Percentiles rank a stretch among this genome's conserved stretches.
Conservation (phyloP, 2,888 invertebrate genomes). For the Eupithecia abbreviata region DNA sequence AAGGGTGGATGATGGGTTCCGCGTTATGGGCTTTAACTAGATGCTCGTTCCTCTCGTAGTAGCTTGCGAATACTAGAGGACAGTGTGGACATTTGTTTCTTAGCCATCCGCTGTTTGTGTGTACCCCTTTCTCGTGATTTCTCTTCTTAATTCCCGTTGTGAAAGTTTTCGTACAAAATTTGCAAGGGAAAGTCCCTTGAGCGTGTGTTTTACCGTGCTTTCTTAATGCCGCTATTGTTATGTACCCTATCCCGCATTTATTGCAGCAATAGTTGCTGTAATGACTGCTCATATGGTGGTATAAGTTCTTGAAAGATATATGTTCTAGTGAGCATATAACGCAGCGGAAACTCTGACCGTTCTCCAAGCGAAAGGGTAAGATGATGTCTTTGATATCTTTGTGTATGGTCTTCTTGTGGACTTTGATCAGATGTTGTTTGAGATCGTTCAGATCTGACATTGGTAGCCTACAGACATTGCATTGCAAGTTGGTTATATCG, state of each 20-base stretch:
- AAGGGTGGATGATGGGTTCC: slow-evolving; percentile 66
- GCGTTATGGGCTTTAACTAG: slow-evolving; percentile 72
- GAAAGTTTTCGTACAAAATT: slow-evolving; percentile 80
- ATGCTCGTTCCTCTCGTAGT: slow-evolving; percentile 76
- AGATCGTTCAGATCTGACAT: slow-evolving; percentile 71
- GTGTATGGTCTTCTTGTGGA: slow-evolving; percentile 71
- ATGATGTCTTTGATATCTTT: slow-evolving; percentile 78
- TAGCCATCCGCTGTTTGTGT: slow-evolving; percentile 73
- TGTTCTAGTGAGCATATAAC: slow-evolving; percentile 74
- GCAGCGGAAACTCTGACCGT: slow-evolving; percentile 71
- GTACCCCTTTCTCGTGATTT: slow-evolving; percentile 77
- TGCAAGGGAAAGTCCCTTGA: slow-evolving; percentile 81
- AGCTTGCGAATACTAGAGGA: slow-evolving; percentile 75
- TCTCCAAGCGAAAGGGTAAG: slow-evolving; percentile 72
- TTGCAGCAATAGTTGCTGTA: slow-evolving; percentile 79
- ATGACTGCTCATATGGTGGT: slow-evolving; percentile 79
- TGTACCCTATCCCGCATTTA: slow-evolving; percentile 75
- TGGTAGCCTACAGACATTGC: slow-evolving; percentile 65
- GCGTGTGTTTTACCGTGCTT: slow-evolving; percentile 79
- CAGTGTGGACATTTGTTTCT: slow-evolving; percentile 79
- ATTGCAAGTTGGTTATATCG: slow-evolving; percentile 71
- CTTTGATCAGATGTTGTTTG: slow-evolving; percentile 67
- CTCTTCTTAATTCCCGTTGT: slow-evolving; percentile 77
- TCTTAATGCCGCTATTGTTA: slow-evolving; percentile 75
- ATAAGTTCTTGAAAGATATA: slow-evolving; percentile 76